Evolutionary conservation across 2,888 invertebrate genomes (phyloP).

Genomic region (Eupsilia transversa): DNA sequence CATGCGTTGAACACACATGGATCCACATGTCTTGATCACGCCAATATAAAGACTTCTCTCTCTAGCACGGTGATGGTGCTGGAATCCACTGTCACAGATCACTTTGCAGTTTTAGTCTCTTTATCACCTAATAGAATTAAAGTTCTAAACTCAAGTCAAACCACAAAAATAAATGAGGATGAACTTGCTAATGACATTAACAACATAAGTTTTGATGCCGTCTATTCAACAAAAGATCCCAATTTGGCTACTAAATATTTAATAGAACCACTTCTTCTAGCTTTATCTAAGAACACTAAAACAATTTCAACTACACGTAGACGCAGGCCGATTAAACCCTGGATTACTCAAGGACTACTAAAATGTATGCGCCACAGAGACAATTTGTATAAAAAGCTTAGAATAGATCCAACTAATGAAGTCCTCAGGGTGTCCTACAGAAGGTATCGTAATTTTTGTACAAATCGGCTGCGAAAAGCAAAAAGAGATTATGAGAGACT

Average conservation of each 20-base stretch:
- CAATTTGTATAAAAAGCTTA: not conserved
- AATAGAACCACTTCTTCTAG: not conserved
- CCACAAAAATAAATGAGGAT: not conserved
- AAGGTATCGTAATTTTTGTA: not conserved
- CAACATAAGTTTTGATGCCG: not conserved
- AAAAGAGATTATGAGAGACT: not conserved
- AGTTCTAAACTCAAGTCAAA: not conserved
- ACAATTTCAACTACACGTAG: not conserved
- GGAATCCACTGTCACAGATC: not conserved
- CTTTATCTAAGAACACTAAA: not conserved
- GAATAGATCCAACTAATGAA: not conserved
- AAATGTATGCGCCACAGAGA: slow-evolving; percentile 8
- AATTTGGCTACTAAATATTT: slow-evolving; percentile 6
- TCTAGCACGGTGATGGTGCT: not conserved
- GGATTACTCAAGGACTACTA: not conserved
- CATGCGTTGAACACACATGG: not conserved
- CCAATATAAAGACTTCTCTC: not conserved
- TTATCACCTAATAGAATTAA: not conserved
- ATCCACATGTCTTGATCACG: not conserved
- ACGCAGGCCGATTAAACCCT: not conserved
- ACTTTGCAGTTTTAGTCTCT: not conserved
- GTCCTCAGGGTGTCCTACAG: not conserved
- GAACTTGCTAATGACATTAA: not conserved
- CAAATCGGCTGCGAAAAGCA: not conserved
- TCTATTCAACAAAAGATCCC: slow-evolving; percentile 2